Base-by-base conservation (phyloP, 2,113 vertebrate species). In the Strix uralensis region DNA sequence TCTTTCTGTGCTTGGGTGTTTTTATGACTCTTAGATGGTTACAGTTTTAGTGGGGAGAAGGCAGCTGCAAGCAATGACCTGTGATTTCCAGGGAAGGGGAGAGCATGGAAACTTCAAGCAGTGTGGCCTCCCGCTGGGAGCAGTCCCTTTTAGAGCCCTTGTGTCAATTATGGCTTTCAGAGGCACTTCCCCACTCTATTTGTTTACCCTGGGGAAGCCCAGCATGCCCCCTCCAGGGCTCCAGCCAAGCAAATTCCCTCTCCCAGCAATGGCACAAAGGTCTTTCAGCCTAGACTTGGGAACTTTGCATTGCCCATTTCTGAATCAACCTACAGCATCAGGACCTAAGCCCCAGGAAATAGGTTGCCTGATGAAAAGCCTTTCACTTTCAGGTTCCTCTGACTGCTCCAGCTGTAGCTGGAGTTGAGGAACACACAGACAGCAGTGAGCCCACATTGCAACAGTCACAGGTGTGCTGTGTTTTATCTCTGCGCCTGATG, bases 131-230 rank as follows among this genome's bases (percentile, higher is more conserved):
- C 94, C 0, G 2, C 96, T 96, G 95, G 46, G 94, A 96, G 38
- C 61, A 79, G 87, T 62, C 74, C 86, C 69, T 97, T 97, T 97
- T 97, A 97, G 95, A 96, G 79, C 79, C 71, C 59, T 79, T 54
- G 62, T 97, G 97, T 97, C 95, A 98, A 97, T 97, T 96, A 95
- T 4, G 29, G 74, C 92, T 67, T 90, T 66, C n/a, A 74, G 86
- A 79, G 73, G 46, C 59, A 46, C 44, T 95, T 97, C 71, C 80
- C 84, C 65, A 91, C 49, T 96, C 73, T 95, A 78, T 97, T 96
- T 97, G 88, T 97, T 97, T 96, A 96, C 82, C n/a, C 61, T 54
- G 38, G 58, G 46, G 88, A 89, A 94, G 54, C 70, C 51, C 69
- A 88, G 47, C 44, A 55, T 77, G 69, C 34, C 66, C 49, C 38